phyloP scores from a whole-genome alignment of 2,797 vertebrate genomes.

The Sebastes minor region DNA sequence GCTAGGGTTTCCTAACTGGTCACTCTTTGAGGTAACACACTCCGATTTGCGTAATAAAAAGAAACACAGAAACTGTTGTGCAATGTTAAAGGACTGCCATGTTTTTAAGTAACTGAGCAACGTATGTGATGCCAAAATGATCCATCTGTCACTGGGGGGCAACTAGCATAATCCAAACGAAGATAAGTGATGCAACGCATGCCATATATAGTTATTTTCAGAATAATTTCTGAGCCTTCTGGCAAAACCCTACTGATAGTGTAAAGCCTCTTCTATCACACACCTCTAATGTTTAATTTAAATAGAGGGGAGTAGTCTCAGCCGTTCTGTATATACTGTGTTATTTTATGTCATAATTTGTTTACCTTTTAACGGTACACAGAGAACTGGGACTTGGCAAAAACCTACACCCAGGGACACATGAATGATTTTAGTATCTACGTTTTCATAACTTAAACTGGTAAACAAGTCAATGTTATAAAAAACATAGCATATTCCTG shows the following conservation, averaged over 20 bases:
- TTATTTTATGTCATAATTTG: conserved; percentile 21
- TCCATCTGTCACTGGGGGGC: background rate
- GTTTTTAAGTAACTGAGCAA: background rate
- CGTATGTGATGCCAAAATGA: background rate
- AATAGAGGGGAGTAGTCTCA: background rate
- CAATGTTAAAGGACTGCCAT: background rate
- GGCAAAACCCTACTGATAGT: background rate
- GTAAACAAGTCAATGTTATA: conserved; percentile 6
- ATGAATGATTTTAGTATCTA: conserved; percentile 11
- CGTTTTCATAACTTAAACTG: conserved; percentile 11
- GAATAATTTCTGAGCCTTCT: background rate
- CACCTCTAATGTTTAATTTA: background rate
- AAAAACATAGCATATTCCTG: background rate
- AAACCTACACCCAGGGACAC: background rate
- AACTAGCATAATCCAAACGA: background rate
- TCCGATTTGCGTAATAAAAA: conserved; percentile 14
- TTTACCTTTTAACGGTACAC: conserved; percentile 10
- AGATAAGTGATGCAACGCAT: background rate
- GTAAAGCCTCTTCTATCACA: background rate
- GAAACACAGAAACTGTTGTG: conserved; percentile 7
- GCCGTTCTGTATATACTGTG: background rate
- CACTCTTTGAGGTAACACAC: background rate
- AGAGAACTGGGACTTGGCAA: conserved; percentile 11
- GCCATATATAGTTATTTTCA: background rate
- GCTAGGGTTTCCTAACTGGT: background rate